phyloP scores from a whole-genome alignment of 2,888 invertebrate species.

The Lasiommata megera region DNA sequence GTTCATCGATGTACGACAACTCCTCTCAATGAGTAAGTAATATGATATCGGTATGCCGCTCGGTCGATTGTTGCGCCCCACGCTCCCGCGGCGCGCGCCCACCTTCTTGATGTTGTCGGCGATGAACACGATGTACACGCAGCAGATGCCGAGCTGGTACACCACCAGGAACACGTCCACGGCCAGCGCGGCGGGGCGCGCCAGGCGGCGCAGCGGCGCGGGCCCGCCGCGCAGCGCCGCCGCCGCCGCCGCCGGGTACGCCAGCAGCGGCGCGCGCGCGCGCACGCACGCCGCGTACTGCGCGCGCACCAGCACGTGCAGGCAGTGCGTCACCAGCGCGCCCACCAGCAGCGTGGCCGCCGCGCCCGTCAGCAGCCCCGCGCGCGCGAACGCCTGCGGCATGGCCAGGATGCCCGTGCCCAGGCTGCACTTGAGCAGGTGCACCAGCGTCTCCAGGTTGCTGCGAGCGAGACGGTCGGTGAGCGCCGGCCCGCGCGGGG shows the following conservation, averaged over 20 bases:
- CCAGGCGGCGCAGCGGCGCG: slow-evolving; percentile 80
- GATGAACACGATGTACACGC: slow-evolving; percentile 97
- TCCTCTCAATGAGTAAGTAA: no score
- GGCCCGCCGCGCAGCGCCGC: slow-evolving; percentile 90
- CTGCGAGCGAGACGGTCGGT: slow-evolving; percentile 70
- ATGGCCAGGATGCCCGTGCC: slow-evolving; percentile 97
- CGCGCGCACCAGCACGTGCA: slow-evolving; percentile 87
- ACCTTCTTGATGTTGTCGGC: slow-evolving; percentile 90
- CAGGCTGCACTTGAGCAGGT: slow-evolving; percentile 93
- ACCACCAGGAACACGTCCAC: slow-evolving; percentile 87
- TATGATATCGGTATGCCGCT: no score
- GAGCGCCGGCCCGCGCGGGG: no score
- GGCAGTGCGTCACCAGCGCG: slow-evolving; percentile 90
- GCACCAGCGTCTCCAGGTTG: slow-evolving; percentile 90
- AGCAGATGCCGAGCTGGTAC: slow-evolving; percentile 96
- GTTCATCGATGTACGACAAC: no score
- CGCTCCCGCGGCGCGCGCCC: no score
- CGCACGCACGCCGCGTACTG: slow-evolving; percentile 83
- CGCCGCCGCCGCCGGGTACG: slow-evolving; percentile 93
- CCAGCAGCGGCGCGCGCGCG: slow-evolving; percentile 86
- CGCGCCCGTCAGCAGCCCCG: slow-evolving; percentile 90
- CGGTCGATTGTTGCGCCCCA: no score
- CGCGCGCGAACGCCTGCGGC: slow-evolving; percentile 94
- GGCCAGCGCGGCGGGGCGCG: slow-evolving; percentile 81
- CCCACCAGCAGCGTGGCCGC: slow-evolving; percentile 90